Evolutionary conservation across 2,888 invertebrate genomes (phyloP).

Genomic region (Charanyca ferruginea): DNA sequence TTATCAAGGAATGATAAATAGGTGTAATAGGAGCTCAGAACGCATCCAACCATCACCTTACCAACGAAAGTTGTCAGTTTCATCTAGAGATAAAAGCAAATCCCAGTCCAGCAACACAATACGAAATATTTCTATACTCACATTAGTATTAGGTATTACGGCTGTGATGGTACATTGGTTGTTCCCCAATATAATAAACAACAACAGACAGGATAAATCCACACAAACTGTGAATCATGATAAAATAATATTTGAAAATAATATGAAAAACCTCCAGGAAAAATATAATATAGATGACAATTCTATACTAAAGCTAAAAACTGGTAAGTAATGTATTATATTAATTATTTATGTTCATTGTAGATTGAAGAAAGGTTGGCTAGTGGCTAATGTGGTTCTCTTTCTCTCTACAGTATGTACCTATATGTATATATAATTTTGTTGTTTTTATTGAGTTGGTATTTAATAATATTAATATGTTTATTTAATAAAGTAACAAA

Average conservation of each 20-base stretch:
- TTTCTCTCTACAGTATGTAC: too few relatives aligned
- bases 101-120: conserved; percentile 33
- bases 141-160: conserved; percentile 39
- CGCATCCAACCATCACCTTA: conserved; percentile 13
- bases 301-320: conserved; percentile 79
- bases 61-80: conserved; percentile 26
- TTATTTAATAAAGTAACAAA: too few relatives aligned
- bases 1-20: conserved; percentile 25
- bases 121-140: conserved; percentile 25
- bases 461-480: too few relatives aligned
- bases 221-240: conserved; percentile 69
- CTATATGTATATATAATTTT: too few relatives aligned
- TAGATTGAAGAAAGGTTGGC: too few relatives aligned
- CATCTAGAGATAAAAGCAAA: conserved; percentile 22
- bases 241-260: conserved; percentile 76
- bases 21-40: conserved; percentile 29
- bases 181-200: conserved; percentile 23
- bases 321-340: conserved; percentile 73
- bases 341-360: neutral
- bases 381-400: too few relatives aligned
- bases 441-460: too few relatives aligned
- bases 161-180: conserved; percentile 28
- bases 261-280: conserved; percentile 75
- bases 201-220: conserved; percentile 43
- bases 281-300: conserved; percentile 80